phyloP scores from a whole-genome alignment of 2,888 invertebrate genomes.

The Pyrochroa serraticornis region DNA sequence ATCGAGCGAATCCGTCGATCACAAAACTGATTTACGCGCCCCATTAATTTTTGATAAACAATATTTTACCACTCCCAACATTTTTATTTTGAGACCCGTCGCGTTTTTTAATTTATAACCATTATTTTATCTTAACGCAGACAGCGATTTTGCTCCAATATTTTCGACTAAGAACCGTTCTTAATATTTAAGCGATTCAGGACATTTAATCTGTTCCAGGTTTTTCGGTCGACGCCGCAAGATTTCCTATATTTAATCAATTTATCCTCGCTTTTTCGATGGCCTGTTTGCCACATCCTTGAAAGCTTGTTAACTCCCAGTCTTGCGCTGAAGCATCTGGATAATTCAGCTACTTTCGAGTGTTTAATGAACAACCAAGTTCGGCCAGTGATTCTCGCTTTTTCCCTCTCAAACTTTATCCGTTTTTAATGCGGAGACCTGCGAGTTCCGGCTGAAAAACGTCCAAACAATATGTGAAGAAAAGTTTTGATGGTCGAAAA shows the following conservation, averaged over 20 bases:
- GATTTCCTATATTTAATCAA: slow-evolving; percentile 34
- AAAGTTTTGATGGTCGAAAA: slow-evolving; percentile 14
- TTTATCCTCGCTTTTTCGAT: slow-evolving; percentile 18
- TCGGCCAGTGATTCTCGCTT: background rate
- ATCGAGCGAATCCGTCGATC: background rate
- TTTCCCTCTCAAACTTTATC: background rate
- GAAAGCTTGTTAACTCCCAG: slow-evolving; percentile 16
- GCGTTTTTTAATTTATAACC: background rate
- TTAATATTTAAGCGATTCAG: too few species aligned
- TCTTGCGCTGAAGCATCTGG: slow-evolving; percentile 5
- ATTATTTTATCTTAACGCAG: background rate
- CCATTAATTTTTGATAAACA: background rate
- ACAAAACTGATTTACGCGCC: background rate
- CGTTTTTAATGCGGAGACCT: background rate
- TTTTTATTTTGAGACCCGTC: too few species aligned
- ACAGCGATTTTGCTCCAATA: background rate
- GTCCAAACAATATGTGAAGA: slow-evolving; percentile 4
- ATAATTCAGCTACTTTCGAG: slow-evolving; percentile 5
- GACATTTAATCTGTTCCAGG: too few species aligned
- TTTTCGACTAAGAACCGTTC: background rate
- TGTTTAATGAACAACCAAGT: too few species aligned
- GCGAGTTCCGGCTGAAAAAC: background rate
- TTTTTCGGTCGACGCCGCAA: background rate
- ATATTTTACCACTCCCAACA: background rate
- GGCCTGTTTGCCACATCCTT: slow-evolving; percentile 3